A percentile compares a stretch with the other conserved stretches of the same genome.
phyloP scores from a whole-genome alignment of 1,140 invertebrate species.

The Bombus superbus region DNA sequence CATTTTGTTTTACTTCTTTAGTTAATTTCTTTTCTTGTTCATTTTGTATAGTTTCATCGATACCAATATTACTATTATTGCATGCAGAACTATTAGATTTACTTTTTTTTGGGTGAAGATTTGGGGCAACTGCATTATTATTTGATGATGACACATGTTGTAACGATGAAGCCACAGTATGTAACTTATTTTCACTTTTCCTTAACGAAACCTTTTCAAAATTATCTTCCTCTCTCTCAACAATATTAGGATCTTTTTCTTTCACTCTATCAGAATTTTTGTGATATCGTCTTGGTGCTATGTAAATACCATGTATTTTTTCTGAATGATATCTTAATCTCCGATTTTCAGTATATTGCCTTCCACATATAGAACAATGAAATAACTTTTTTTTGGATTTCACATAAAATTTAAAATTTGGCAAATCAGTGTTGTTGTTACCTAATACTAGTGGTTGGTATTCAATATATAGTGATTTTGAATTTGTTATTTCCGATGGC shows the following conservation, averaged over 20 bases:
- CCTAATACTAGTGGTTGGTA: constrained; percentile 62
- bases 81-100: neutral
- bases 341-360: constrained; percentile 67
- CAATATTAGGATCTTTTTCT: neutral
- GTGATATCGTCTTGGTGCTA: constrained; percentile 46
- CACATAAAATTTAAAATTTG: constrained; percentile 73
- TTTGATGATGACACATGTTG: too few species aligned
- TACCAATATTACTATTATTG: too few species aligned
- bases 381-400: constrained; percentile 69
- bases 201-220: neutral
- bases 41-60: neutral
- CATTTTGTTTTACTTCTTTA: constrained; percentile 12
- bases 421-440: constrained; percentile 62
- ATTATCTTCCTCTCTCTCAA: neutral
- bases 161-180: neutral
- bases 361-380: constrained; percentile 74
- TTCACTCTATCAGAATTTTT: constrained; percentile 1
- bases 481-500: neutral
- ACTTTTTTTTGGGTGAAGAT: neutral
- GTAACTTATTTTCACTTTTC: neutral
- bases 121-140: neutral
- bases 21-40: neutral
- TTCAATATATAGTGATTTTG: constrained; percentile 47
- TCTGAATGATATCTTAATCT: constrained; percentile 69
- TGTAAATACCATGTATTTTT: constrained; percentile 68